These are phyloP conservation scores for Polydesmus complanatus DNA, from an alignment of 2,888 invertebrate species.

Conservation along the genomic window DNA sequence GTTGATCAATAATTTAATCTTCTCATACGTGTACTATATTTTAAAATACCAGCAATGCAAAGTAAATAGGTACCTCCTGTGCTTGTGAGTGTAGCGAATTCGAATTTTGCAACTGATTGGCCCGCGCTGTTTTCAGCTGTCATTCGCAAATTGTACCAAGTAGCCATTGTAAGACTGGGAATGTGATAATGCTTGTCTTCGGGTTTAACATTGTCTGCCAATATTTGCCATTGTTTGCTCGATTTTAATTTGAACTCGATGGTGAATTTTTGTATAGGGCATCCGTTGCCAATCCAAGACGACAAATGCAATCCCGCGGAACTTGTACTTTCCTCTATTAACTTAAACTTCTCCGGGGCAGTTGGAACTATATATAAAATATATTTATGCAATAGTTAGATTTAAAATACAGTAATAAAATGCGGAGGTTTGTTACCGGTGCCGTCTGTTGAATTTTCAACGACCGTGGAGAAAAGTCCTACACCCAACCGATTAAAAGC, in stretches of 20 bases:
- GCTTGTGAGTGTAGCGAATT: slow-evolving; percentile 14
- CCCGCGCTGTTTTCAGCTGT: slow-evolving; percentile 14
- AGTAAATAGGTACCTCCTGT: slow-evolving; percentile 16
- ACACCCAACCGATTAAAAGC: slow-evolving; percentile 15
- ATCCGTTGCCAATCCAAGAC: slow-evolving; percentile 13
- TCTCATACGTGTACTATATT: background rate
- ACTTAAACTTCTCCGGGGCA: slow-evolving; percentile 10
- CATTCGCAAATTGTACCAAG: slow-evolving; percentile 17
- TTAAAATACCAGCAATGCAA: no score
- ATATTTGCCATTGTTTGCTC: slow-evolving; percentile 9
- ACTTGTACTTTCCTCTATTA: slow-evolving; percentile 12
- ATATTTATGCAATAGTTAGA: background rate
- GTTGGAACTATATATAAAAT: slow-evolving; percentile 8
- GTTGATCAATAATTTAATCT: no score
- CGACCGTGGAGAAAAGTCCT: slow-evolving; percentile 4
- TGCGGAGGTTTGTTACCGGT: slow-evolving; percentile 1
- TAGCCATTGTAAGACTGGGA: slow-evolving; percentile 12
- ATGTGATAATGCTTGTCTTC: slow-evolving; percentile 11
- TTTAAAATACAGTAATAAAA: background rate
- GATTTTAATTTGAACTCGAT: slow-evolving; percentile 11
- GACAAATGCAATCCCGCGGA: slow-evolving; percentile 9
- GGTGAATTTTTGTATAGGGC: slow-evolving; percentile 10
- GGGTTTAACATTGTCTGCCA: slow-evolving; percentile 9
- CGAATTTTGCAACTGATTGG: slow-evolving; percentile 7
- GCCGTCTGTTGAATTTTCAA: slow-evolving; percentile 15